A percentile compares a stretch with the other conserved stretches of the same genome.
Conservation (phyloP, 2,113 vertebrate genomes). For the Dicrurus megarhynchus region DNA sequence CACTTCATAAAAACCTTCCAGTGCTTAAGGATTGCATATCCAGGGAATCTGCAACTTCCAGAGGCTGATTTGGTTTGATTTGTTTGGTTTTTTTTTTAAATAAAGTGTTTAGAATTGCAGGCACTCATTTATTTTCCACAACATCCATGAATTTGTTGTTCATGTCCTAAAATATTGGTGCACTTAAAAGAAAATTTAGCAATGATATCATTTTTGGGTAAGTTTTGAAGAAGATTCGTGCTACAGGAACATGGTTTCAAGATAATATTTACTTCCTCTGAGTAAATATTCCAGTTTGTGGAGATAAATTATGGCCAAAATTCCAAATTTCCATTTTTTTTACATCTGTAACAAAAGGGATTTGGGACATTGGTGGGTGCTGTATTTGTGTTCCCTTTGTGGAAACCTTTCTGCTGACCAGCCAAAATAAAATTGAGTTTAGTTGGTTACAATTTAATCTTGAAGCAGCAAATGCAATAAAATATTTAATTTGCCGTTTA, state of each 20-base stretch:
- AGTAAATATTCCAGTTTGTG: not conserved
- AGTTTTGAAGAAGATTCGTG: not conserved
- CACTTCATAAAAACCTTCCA: not conserved
- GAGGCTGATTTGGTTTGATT: not conserved
- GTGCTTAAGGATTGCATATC: fast-evolving
- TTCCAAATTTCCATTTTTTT: not conserved
- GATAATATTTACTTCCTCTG: not conserved
- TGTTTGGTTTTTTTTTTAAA: not conserved
- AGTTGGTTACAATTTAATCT: not conserved
- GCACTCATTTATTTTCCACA: not conserved
- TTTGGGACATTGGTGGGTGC: not conserved
- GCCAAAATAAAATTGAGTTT: not conserved
- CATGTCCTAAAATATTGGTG: not conserved
- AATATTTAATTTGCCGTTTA: not conserved
- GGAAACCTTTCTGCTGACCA: not conserved
- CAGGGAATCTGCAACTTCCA: not conserved
- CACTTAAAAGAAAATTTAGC: not conserved
- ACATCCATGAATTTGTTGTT: not conserved
- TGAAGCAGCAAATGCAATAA: not conserved
- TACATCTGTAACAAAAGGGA: not conserved
- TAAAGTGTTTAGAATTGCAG: not conserved
- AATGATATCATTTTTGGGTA: fast-evolving
- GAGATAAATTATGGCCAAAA: not conserved
- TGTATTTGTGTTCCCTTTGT: not conserved
- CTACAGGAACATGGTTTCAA: not conserved